These are phyloP conservation scores for Rana temporaria DNA, from an alignment of 2,113 vertebrate species.

Conservation along the genomic window DNA sequence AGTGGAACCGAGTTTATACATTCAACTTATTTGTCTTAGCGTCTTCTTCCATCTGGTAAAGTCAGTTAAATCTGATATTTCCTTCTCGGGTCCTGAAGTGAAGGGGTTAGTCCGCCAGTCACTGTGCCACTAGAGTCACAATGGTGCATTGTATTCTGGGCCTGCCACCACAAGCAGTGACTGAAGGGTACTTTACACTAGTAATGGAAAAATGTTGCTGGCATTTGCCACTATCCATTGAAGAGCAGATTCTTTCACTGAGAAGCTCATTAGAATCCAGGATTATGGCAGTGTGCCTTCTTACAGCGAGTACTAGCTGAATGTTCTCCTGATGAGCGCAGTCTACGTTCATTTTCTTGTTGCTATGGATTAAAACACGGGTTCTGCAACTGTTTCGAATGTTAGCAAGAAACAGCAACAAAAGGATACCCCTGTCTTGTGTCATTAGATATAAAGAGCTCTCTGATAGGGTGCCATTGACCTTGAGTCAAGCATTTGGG, in stretches of 20 bases:
- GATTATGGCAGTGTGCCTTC: neutral
- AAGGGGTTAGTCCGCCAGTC: conserved; percentile 33
- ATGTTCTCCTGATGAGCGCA: neutral
- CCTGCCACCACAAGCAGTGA: conserved; percentile 48
- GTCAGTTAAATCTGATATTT: neutral
- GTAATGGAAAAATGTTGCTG: conserved; percentile 47
- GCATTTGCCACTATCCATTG: conserved; percentile 38
- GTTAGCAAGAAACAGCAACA: too few relatives aligned
- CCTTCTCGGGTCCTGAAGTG: neutral
- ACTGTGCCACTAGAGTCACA: conserved; percentile 45
- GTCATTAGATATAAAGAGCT: too few relatives aligned
- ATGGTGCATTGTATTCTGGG: conserved; percentile 43
- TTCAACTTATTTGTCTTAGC: neutral
- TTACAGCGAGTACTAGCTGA: neutral
- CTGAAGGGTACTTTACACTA: conserved; percentile 41
- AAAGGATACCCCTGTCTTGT: too few relatives aligned
- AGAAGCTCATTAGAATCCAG: neutral
- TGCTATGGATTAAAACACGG: neutral
- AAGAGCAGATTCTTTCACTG: conserved; percentile 8
- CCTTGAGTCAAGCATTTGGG: too few relatives aligned
- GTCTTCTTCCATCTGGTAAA: neutral
- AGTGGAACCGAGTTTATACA: neutral
- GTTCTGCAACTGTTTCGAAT: too few relatives aligned
- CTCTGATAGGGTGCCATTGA: too few relatives aligned
- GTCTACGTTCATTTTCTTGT: neutral